Base-by-base conservation (phyloP, 2,888 invertebrate species). In the Acrocera orbiculus region DNA sequence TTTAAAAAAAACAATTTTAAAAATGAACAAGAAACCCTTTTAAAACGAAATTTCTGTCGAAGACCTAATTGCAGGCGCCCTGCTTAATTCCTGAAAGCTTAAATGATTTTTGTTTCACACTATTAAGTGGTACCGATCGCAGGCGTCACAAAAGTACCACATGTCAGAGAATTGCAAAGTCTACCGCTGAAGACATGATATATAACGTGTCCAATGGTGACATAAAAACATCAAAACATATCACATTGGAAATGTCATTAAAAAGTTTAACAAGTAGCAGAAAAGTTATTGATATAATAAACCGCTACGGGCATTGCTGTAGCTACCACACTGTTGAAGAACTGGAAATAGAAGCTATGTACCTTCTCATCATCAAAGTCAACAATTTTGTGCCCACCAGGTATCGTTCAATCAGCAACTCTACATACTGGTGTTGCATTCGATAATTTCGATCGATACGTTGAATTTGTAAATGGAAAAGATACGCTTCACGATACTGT, bases 111-210 rank as follows among this genome's bases (percentile, higher is more conserved):
- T 25, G 5, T 5, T 8, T 25, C 5, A 25, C 25, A 25, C 3
- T 25, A 10, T 25, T 5, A n/a, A 2, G 25, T 25, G 3, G 25
- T 2, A 10, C 10, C 5, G 3, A 5, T 25, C 3, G 25, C 10
- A 25, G 3, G 13, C 25, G 25, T 5, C 2, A 10, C 2, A 25
- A 3, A 25, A 25, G 25, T 25, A 2, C 25, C 5, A 13, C 5
- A 10, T 3, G 25, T 8, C 2, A 8, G 10, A 5, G 25, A 25
- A 25, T 26, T 26, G 9, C n/a, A 13, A n/a, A 11, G 9, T 11
- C n/a, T 8, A 22, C 11, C 26, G 30, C 13, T n/a, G 30, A 32
- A 32, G 32, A 32, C 14, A 24, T 32, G 16, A 32, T 32, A 7
- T 32, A 24, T 25, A 25, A 24, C 15, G 10, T 16, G 5, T 25